Conservation (phyloP, 2,888 invertebrate species). For the Lomographa bimaculata region DNA sequence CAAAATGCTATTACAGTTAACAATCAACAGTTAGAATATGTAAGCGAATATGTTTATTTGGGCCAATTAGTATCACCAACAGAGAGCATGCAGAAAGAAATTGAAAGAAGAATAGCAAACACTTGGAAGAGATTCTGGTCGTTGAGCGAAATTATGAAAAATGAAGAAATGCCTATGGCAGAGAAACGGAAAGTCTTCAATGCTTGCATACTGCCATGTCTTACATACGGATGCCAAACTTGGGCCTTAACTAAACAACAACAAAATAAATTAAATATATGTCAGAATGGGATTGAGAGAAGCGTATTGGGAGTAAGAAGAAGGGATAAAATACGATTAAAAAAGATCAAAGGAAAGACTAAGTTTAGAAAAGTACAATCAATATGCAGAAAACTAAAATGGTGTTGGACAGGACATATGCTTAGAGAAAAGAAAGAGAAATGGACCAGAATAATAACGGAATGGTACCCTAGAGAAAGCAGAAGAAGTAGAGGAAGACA, state of each 20-base stretch:
- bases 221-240: not conserved
- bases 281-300: not conserved
- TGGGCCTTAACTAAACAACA: not conserved
- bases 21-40: conserved; percentile 3
- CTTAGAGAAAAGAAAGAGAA: not conserved
- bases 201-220: conserved; percentile 8
- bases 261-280: too few relatives aligned
- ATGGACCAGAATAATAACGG: conserved; percentile 11
- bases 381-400: too few relatives aligned
- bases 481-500: conserved; percentile 9
- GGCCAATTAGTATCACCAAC: conserved; percentile 25
- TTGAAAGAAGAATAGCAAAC: conserved; percentile 23
- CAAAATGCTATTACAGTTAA: too few relatives aligned
- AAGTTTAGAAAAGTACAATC: not conserved
- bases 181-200: conserved; percentile 11
- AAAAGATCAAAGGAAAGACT: conserved; percentile 7
- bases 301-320: conserved; percentile 1
- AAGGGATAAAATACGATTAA: conserved; percentile 7
- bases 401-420: too few relatives aligned
- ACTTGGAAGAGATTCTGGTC: conserved; percentile 26
- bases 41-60: conserved; percentile 21
- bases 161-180: conserved; percentile 2
- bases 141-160: conserved; percentile 24
- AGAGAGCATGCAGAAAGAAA: conserved; percentile 23
- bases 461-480: conserved; percentile 3